A percentile compares a stretch with the other conserved stretches of the same genome.
Conservation (phyloP, 2,888 invertebrate genomes). For the Stictocephala bisonia region DNA sequence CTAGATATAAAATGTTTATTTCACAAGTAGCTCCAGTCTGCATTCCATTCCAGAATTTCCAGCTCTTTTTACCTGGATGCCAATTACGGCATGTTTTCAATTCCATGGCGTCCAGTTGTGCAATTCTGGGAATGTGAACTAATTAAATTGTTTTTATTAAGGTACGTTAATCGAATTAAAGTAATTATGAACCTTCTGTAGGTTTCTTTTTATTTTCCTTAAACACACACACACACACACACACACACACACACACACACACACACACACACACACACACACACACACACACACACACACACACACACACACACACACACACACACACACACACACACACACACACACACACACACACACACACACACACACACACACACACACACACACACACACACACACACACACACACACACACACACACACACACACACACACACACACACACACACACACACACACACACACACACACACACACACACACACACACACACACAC, state of each 20-base stretch:
- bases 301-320: background rate
- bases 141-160: too few species aligned
- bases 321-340: background rate
- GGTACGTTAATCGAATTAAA: too few species aligned
- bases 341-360: background rate
- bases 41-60: too few species aligned
- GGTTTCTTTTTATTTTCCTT: background rate
- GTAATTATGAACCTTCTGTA: too few species aligned
- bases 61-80: too few species aligned
- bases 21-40: too few species aligned
- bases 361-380: background rate
- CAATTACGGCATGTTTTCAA: too few species aligned
- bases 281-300: background rate
- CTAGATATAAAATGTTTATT: too few species aligned
- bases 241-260: background rate
- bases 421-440: background rate
- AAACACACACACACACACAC: too few species aligned
- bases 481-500: background rate
- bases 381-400: background rate
- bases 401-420: background rate
- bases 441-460: background rate
- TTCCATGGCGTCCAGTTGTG: too few species aligned
- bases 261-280: background rate
- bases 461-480: background rate
- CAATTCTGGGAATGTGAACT: too few species aligned